Evolutionary conservation across 2,888 invertebrate species (phyloP), one percentile per base, ranked within the genome.

Genomic region (Leptarthrus brevirostris): DNA sequence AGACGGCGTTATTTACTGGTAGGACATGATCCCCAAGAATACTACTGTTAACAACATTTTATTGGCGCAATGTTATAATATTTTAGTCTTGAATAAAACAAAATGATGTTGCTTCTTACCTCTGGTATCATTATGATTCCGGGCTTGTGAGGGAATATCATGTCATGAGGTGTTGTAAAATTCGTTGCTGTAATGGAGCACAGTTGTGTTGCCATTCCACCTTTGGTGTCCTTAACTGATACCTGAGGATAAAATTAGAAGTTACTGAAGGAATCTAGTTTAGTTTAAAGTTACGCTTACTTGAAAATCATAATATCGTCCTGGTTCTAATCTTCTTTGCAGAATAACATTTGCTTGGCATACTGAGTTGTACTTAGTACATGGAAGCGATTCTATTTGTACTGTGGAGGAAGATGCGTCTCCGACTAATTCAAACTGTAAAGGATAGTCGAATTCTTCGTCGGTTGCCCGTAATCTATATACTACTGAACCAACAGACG

Each of bases 331-430:
- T 76, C 91, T 87, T 79, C 91, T 88, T 78, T 91, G 89, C 77
- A 96, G 87, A 77, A 94, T 89, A 79, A 96, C 91, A 85, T 95
- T 95, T 73, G 95, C 95, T 84, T 95, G 94, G 85, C 95, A 95
- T 80, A 94, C 91, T 69, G 93, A 93, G 86, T 95, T 93, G 86
- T 93, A 93, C 78, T 92, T 89, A 74, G 92, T 92, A 86, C 95
- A 95, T 58, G 94, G 93, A 74, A 95, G 88, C 78, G 92, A 90
- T 82, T 94, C 93, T 77, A 95, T 88, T 79, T 91, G 89, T 77
- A 95, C 90, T 81, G 93, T 90, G 74, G 93, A 90, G 76, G 91
- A 90, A 79, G 93, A 90, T 81, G 91, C 90, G 83, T 89, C 89
- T 89, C 91, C 91, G 77, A 91, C 89, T 78, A 94, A 89, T 80